phyloP scores from a whole-genome alignment of 2,888 invertebrate species.

The Ischnus inquisitorius region DNA sequence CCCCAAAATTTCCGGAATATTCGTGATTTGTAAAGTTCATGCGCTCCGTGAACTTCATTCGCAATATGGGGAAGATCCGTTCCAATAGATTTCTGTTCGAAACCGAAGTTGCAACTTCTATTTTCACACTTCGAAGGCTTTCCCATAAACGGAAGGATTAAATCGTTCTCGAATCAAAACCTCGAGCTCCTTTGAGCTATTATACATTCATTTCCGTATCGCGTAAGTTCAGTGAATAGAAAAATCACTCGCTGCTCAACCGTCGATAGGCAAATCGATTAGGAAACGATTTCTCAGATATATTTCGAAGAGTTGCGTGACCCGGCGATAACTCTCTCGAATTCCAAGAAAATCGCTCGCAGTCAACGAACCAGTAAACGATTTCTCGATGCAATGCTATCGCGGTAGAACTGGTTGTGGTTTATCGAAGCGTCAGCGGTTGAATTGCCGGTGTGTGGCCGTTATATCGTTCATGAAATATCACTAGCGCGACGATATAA shows the following conservation, averaged over 20 bases:
- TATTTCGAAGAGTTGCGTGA: conserved; percentile 23
- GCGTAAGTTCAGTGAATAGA: conserved; percentile 3
- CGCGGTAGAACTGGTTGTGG: conserved; percentile 59
- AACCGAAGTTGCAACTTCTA: background rate
- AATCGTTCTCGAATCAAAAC: background rate
- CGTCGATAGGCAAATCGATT: conserved; percentile 55
- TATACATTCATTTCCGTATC: no score
- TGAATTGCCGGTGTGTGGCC: background rate
- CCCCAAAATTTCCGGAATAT: background rate
- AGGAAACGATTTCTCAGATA: conserved; percentile 48
- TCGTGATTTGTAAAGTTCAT: background rate
- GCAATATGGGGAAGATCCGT: background rate
- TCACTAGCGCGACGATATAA: conserved; percentile 36
- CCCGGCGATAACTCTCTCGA: conserved; percentile 45
- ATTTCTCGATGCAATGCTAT: conserved; percentile 52
- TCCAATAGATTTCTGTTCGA: background rate
- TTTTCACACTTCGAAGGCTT: background rate
- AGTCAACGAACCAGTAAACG: conserved; percentile 62
- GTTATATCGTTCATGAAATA: conserved; percentile 47
- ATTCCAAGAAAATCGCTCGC: conserved; percentile 54
- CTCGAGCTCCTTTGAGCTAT: background rate
- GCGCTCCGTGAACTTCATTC: background rate
- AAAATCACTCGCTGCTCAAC: conserved; percentile 21
- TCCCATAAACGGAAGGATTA: no score
- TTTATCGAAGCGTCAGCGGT: conserved; percentile 58